Percentiles rank a stretch among this genome's conserved stretches.
Conservation (phyloP, 2,888 invertebrate species). For the Hydrotaea diabolus region DNA sequence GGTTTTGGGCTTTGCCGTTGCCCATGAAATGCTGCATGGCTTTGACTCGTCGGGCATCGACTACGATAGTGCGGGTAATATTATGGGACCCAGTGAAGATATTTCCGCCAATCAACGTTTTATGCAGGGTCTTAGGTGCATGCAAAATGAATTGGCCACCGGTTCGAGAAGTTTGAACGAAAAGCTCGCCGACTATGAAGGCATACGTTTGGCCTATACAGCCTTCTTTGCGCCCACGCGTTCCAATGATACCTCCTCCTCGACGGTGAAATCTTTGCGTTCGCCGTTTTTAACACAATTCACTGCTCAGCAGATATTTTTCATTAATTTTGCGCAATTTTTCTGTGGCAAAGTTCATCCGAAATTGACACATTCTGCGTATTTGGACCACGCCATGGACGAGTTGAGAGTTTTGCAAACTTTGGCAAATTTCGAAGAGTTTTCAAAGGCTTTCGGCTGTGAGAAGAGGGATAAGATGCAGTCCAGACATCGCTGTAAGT, state of each 20-base stretch:
- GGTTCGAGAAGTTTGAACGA: slow-evolving; percentile 75
- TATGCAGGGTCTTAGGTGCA: slow-evolving; percentile 73
- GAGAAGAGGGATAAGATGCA: slow-evolving; percentile 76
- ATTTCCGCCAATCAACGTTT: slow-evolving; percentile 74
- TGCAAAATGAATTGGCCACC: slow-evolving; percentile 76
- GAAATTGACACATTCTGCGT: slow-evolving; percentile 68
- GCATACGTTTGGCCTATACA: slow-evolving; percentile 76
- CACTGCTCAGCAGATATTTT: slow-evolving; percentile 75
- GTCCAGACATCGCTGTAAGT: slow-evolving; percentile 73
- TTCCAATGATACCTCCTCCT: slow-evolving; percentile 40
- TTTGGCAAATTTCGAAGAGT: slow-evolving; percentile 77
- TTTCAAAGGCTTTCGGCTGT: slow-evolving; percentile 75
- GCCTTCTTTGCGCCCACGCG: slow-evolving; percentile 72
- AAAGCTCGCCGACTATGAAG: slow-evolving; percentile 77
- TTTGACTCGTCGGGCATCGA: slow-evolving; percentile 77
- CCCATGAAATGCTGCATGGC: slow-evolving; percentile 77
- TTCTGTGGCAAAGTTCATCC: slow-evolving; percentile 76
- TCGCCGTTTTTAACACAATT: slow-evolving; percentile 72
- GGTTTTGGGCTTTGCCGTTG: slow-evolving; percentile 75
- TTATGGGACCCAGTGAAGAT: slow-evolving; percentile 77
- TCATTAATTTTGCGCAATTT: slow-evolving; percentile 77
- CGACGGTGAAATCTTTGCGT: slow-evolving; percentile 62
- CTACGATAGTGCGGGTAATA: slow-evolving; percentile 76
- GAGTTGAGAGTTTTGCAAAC: slow-evolving; percentile 77
- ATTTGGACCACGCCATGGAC: slow-evolving; percentile 75